These are phyloP conservation scores for Athene noctua DNA, from an alignment of 2,113 vertebrate genomes.

Conservation along the genomic window DNA sequence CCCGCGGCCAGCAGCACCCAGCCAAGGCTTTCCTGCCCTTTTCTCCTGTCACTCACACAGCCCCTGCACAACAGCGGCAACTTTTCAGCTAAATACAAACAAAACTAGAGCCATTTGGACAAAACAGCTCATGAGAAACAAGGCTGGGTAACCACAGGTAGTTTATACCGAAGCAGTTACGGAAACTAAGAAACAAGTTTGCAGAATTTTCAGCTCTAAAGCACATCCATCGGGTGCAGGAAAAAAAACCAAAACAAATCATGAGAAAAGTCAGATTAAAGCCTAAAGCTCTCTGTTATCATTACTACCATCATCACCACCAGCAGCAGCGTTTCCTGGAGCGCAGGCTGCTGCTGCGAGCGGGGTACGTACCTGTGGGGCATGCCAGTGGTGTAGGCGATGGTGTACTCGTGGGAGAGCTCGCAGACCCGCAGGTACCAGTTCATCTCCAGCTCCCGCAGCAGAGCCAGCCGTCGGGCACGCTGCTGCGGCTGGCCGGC, in stretches of 20 bases:
- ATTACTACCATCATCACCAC: rapidly evolving
- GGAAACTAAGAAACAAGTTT: not conserved
- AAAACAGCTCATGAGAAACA: not conserved
- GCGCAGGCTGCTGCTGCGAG: rapidly evolving
- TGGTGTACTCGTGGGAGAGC: conserved; percentile 82
- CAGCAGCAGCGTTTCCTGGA: rapidly evolving
- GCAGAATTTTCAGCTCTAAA: not conserved
- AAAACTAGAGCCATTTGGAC: rapidly evolving
- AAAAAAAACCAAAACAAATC: rapidly evolving
- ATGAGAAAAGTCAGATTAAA: not conserved
- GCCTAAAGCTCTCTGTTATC: not conserved
- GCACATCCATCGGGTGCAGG: rapidly evolving
- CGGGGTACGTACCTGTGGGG: conserved; percentile 82
- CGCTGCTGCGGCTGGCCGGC: conserved; percentile 48
- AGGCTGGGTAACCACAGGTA: not conserved
- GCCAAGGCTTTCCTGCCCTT: not conserved
- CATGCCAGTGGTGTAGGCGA: conserved; percentile 86
- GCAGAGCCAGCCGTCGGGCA: conserved; percentile 76
- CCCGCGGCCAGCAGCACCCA: not conserved
- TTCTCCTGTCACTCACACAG: not conserved
- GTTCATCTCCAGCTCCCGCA: conserved; percentile 88
- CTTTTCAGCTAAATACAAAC: rapidly evolving
- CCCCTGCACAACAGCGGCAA: not conserved
- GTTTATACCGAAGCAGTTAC: not conserved
- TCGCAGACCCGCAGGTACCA: conserved; percentile 89